Evolutionary conservation across 2,797 vertebrate genomes (phyloP), one percentile per base, ranked within the genome.

Genomic region (Peromyscus aztecus): DNA sequence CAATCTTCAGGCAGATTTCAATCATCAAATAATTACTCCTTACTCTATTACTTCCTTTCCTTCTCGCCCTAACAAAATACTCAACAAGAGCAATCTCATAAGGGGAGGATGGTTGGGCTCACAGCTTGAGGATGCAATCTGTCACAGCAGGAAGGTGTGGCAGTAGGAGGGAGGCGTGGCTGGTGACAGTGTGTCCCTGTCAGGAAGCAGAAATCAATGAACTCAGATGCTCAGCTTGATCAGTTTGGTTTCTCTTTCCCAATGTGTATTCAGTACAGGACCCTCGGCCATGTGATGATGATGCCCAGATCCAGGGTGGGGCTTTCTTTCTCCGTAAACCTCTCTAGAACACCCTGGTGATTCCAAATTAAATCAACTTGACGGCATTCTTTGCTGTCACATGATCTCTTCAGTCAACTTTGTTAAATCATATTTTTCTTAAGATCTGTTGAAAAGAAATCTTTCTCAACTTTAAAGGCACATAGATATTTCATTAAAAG

Each of bases 391-490:
- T 76, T 3, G 17, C 37, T 19, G 43, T 43, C 19, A 11, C 37
- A 16, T n/a, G 37, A 16, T 46, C 43, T 67, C 46, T 84, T 89
- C 63, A 69, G 46, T 89, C 27, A 49, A 76, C 16, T 16, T 82
- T 67, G 29, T 69, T 19, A 27, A 34, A 40, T 19, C 46, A 1
- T 37, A 52, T 71, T 93, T 92, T 84, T n/a, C 55, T 73, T 43
- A 67, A 84, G 75, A 71, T 29, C 24, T 49, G 43, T 61, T 92
- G 49, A 94, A 77, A 90, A 81, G 8, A 57, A 59, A 52, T 24
- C 13, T 37, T 84, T 73, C n/a, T 67, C n/a, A 90, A 84, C 34
- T 91, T 92, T 57, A 63, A 96, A 96, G 75, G n/a, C 24, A 4
- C 17, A 82, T 77, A 40, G 37, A 65, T n/a, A 73, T 88, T 37